Evolutionary conservation across 2,113 vertebrate species (phyloP).

Genomic region (Mesoclemmys tuberculata): DNA sequence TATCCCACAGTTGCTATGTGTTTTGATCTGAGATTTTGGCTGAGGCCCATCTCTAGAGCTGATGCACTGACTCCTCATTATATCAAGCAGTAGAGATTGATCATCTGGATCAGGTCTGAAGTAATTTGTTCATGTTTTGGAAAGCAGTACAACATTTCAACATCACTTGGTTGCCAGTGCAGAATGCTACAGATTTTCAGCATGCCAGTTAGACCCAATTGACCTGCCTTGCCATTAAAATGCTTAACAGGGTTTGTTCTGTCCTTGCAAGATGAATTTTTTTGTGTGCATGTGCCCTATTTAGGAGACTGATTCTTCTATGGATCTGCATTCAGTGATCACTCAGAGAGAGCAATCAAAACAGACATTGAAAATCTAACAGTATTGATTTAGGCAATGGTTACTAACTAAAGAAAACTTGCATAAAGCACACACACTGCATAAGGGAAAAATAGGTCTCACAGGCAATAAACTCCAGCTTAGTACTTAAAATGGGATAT

Average conservation of each 20-base stretch:
- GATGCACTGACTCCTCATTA: neutral
- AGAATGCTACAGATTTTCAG: neutral
- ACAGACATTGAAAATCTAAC: neutral
- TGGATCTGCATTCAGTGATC: rapidly evolving
- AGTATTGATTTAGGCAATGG: neutral
- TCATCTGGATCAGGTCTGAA: rapidly evolving
- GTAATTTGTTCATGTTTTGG: neutral
- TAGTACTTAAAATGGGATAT: conserved; percentile 9
- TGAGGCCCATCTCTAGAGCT: neutral
- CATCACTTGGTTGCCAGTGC: neutral
- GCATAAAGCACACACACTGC: neutral
- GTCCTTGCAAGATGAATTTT: neutral
- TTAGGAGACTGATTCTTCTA: neutral
- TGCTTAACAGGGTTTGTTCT: neutral
- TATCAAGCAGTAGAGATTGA: neutral
- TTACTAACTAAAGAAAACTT: rapidly evolving
- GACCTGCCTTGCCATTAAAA: neutral
- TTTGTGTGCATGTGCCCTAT: neutral
- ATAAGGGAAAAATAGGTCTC: neutral
- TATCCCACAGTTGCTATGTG: neutral
- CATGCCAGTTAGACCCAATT: neutral
- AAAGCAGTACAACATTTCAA: neutral
- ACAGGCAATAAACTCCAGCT: neutral
- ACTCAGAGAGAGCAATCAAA: neutral
- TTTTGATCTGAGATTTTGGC: neutral